Evolutionary conservation across 2,113 vertebrate species (phyloP), one percentile per base, ranked within the genome.

Genomic region (Canis aureus): DNA sequence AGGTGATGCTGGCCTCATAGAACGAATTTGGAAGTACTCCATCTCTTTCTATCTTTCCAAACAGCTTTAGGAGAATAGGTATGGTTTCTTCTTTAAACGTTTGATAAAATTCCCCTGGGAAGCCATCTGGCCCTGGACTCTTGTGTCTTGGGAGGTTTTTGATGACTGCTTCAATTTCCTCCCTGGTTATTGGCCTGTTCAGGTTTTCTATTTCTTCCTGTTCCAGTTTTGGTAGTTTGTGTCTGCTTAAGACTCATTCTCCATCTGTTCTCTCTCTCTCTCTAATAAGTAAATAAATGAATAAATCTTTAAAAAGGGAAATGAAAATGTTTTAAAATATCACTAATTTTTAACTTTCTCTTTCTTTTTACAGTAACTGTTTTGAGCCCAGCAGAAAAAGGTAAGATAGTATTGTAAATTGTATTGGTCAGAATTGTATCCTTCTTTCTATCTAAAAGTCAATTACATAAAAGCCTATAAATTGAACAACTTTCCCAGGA

Each of bases 361-460:
- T 95, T 29, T 94, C 32, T 96, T 95, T 98, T 98, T 96, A 92
- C 99, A 99, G 99, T 99, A 96, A 99, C 99, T 55, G 95, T 99
- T 97, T 99, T 97, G 95, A 99, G 99, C 97, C 97, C 99, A 51
- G 92, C 99, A 92, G 99, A 99, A 98, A 99, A 99, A 98, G 99
- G 99, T 99, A 98, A 73, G 99, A 96, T 10, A 27, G 3, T 96
- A n/a, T 94, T 60, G 0, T 96, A 97, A 95, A 43, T 81, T 66
- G 0, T 59, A n/a, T 97, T 97, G 55, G 23, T 96, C 19, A 89
- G 76, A 12, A 91, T 59, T 84, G 8, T 84, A 81, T 95, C 19
- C 20, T 57, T 74, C 35, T 95, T 93, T 86, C 60, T 93, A n/a
- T 85, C 20, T 94, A 83, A 94, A 89, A 97, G 32, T 81, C 27